Conservation (phyloP, 2,888 invertebrate genomes). For the Philhelius pedissequus region DNA sequence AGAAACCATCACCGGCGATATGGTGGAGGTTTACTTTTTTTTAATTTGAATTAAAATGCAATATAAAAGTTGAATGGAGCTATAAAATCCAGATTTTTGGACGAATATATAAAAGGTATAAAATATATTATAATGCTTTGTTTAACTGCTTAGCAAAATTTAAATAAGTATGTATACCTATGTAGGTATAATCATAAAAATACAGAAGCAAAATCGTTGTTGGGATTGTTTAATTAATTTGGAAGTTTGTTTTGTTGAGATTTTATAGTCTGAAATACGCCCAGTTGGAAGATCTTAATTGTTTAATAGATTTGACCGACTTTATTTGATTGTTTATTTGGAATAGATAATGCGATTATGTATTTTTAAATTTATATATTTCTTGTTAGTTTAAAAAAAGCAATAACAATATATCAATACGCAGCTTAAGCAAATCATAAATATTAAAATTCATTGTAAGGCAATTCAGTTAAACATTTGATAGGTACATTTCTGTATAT, state of each 20-base stretch:
- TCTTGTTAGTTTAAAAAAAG: not conserved
- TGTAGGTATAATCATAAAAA: constrained; percentile 38
- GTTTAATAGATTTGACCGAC: not conserved
- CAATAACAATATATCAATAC: too few species aligned
- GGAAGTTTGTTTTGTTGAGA: constrained; percentile 20
- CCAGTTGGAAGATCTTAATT: not conserved
- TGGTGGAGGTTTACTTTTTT: not conserved
- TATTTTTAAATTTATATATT: not conserved
- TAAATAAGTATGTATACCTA: too few species aligned
- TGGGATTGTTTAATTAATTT: constrained; percentile 35
- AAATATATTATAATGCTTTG: not conserved
- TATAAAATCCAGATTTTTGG: not conserved
- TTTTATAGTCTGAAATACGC: not conserved
- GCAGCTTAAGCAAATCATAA: too few species aligned
- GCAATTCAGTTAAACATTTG: too few species aligned
- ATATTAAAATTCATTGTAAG: too few species aligned
- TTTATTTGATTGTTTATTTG: not conserved
- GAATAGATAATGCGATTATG: not conserved
- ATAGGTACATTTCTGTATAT: too few species aligned
- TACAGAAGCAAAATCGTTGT: constrained; percentile 43
- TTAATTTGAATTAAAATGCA: constrained; percentile 4
- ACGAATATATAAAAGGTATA: not conserved
- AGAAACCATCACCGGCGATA: not conserved
- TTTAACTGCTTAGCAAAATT: not conserved
- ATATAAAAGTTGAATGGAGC: not conserved